A percentile compares a stretch with the other conserved stretches of the same genome.
Evolutionary conservation across 2,888 invertebrate genomes (phyloP).

Genomic region (Podabrus alpinus): DNA sequence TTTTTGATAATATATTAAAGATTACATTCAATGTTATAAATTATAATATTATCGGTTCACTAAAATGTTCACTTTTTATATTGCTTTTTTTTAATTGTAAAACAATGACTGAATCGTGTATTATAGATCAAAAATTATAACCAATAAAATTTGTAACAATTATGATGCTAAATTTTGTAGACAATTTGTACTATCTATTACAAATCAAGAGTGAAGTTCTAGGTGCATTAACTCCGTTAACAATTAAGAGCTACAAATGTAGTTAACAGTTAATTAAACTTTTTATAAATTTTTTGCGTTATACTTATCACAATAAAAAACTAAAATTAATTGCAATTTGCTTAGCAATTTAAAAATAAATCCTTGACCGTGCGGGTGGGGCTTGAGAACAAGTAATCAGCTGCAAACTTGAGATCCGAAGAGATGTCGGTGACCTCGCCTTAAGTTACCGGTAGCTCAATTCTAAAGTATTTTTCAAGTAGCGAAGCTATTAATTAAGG

Average conservation of each 20-base stretch:
- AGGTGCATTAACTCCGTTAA: background rate
- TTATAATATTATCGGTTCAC: background rate
- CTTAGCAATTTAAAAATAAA: slow-evolving; percentile 18
- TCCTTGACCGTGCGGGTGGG: slow-evolving; percentile 40
- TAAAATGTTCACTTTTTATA: background rate
- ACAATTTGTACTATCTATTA: background rate
- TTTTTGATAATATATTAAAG: no score
- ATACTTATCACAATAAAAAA: background rate
- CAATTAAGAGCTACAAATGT: background rate
- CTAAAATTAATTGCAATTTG: background rate
- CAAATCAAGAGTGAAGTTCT: background rate
- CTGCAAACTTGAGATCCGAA: slow-evolving; percentile 32
- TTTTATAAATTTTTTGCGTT: background rate
- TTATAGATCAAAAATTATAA: background rate
- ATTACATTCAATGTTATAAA: no score
- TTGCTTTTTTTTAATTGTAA: background rate
- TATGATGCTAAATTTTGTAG: background rate
- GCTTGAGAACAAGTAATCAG: slow-evolving; percentile 35
- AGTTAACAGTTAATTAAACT: background rate
- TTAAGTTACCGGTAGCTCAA: slow-evolving; percentile 27
- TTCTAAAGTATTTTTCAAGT: slow-evolving; percentile 28
- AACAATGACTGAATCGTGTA: background rate
- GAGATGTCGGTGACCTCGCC: slow-evolving; percentile 36
- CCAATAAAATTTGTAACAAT: background rate
- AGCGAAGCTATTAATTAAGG: slow-evolving; percentile 23